phyloP scores from a whole-genome alignment of 2,888 invertebrate species.

The Sycophila texana region DNA sequence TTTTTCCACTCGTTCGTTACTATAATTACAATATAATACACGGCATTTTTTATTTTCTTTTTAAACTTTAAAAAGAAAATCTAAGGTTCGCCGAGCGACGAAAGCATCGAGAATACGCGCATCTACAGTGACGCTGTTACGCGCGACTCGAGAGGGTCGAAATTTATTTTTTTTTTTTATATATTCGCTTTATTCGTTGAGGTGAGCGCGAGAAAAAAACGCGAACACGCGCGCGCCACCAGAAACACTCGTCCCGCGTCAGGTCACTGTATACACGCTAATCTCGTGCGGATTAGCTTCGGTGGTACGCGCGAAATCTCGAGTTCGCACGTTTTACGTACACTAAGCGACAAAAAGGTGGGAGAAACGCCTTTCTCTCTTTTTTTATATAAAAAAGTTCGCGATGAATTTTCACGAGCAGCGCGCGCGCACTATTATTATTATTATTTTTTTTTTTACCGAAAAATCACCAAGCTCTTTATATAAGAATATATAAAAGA shows the following conservation, averaged over 20 bases:
- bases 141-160: too few species aligned
- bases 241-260: slow-evolving; percentile 58
- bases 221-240: neutral
- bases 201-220: slow-evolving; percentile 9
- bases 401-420: slow-evolving; percentile 29
- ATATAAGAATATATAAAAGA: slow-evolving; percentile 36
- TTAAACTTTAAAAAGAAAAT: slow-evolving; percentile 8
- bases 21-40: slow-evolving; percentile 59
- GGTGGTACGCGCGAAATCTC: neutral
- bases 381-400: slow-evolving; percentile 32
- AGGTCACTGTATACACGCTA: slow-evolving; percentile 55
- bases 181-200: slow-evolving; percentile 19
- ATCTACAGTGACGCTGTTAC: neutral
- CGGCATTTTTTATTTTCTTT: slow-evolving; percentile 12
- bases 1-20: neutral
- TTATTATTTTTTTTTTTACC: neutral
- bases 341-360: slow-evolving; percentile 13
- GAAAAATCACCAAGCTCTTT: slow-evolving; percentile 46
- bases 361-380: too few species aligned
- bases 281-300: slow-evolving; percentile 30
- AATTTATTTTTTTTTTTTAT: neutral
- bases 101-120: neutral
- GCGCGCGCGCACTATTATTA: slow-evolving; percentile 1
- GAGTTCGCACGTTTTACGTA: slow-evolving; percentile 10
- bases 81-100: neutral